Evolutionary conservation across 2,888 invertebrate species (phyloP).

Genomic region (Meta bourneti): DNA sequence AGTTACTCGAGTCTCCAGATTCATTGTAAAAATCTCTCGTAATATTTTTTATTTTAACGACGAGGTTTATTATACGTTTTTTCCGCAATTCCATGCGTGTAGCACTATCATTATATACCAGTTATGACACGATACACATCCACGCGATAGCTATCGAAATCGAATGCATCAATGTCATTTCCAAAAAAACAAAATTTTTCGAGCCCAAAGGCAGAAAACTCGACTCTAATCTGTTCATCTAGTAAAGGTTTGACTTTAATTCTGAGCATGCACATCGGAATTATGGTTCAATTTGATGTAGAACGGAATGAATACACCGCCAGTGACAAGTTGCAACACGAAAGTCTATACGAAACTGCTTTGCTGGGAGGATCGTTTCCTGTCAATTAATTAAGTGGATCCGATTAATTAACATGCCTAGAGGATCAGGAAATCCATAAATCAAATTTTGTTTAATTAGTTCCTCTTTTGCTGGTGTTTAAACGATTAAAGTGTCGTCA

Average conservation of each 20-base stretch:
- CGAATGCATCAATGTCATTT: conserved; percentile 8
- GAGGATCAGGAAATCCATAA: conserved; percentile 10
- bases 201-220: not conserved
- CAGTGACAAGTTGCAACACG: not conserved
- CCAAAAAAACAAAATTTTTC: not conserved
- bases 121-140: not conserved
- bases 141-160: not conserved
- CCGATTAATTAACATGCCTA: conserved; percentile 11
- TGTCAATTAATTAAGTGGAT: conserved; percentile 15
- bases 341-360: not conserved
- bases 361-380: not conserved
- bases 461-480: not conserved
- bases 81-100: not conserved
- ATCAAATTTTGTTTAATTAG: conserved; percentile 29
- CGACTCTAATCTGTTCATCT: too few species aligned
- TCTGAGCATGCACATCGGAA: not conserved
- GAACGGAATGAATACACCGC: not conserved
- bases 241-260: not conserved
- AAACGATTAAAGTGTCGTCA: conserved; percentile 9
- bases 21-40: too few species aligned
- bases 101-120: not conserved
- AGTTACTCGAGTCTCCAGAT: too few species aligned
- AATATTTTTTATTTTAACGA: too few species aligned
- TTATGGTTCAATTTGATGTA: conserved; percentile 2
- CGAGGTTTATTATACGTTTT: not conserved